phyloP scores from a whole-genome alignment of 2,888 invertebrate species.

The Gari tellinella region DNA sequence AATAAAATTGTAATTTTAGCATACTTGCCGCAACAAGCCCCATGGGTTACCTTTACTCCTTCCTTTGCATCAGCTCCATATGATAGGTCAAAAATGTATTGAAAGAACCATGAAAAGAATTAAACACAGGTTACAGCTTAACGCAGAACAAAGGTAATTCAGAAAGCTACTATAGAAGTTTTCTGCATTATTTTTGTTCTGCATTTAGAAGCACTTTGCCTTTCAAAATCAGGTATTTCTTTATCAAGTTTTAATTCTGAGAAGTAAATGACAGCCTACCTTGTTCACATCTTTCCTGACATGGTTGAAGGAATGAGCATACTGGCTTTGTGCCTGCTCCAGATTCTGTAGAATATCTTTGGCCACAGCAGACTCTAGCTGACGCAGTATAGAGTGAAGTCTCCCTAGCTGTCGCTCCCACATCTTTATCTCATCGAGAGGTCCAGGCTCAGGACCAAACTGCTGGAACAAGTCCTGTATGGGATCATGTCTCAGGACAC shows the following conservation, averaged over 20 bases:
- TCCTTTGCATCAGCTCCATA: not conserved
- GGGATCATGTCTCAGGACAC: constrained; percentile 81
- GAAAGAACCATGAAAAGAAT: no score
- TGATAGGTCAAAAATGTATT: no score
- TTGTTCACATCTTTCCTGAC: constrained; percentile 82
- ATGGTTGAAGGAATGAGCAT: constrained; percentile 80
- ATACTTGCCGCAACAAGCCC: not conserved
- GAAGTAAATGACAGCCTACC: constrained; percentile 70
- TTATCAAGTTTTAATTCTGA: no score
- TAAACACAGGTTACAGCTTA: no score
- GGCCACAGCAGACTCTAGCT: constrained; percentile 82
- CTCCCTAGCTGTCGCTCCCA: constrained; percentile 81
- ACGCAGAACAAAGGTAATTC: no score
- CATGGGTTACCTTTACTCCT: not conserved
- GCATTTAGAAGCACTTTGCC: no score
- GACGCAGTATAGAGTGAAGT: constrained; percentile 80
- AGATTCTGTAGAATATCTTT: constrained; percentile 83
- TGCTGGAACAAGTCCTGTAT: constrained; percentile 77
- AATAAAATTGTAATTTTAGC: not conserved
- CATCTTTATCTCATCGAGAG: constrained; percentile 82
- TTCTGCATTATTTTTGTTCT: no score
- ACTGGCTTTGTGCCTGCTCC: constrained; percentile 82
- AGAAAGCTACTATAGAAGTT: no score
- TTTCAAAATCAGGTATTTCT: no score
- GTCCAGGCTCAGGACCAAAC: constrained; percentile 80